phyloP scores from a whole-genome alignment of 2,113 vertebrate genomes.

The Mastomys natalensis region DNA sequence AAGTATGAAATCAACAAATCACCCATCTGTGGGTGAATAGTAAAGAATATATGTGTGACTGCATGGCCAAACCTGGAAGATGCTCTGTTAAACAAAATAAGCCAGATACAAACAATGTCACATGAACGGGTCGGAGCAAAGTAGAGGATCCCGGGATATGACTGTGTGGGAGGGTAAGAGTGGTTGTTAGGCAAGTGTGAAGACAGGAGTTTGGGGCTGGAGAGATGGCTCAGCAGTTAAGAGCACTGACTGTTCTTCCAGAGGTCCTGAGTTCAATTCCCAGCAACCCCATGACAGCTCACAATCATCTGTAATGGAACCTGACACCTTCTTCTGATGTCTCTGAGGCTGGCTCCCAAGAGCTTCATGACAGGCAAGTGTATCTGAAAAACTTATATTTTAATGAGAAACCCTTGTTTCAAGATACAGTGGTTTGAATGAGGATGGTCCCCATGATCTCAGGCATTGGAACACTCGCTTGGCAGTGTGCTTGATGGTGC shows the following conservation, averaged over 20 bases:
- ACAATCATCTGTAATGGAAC: too few relatives aligned
- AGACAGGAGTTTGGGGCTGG: neutral
- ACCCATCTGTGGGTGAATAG: neutral
- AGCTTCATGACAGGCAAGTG: neutral
- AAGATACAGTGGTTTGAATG: neutral
- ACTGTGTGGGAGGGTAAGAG: neutral
- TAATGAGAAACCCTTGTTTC: neutral
- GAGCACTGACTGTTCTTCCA: too few relatives aligned
- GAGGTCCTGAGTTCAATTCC: too few relatives aligned
- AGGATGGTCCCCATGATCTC: neutral
- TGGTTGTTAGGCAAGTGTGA: neutral
- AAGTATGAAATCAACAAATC: neutral
- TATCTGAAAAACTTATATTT: neutral
- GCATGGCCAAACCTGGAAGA: neutral
- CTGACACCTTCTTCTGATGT: too few relatives aligned
- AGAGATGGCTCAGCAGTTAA: too few relatives aligned
- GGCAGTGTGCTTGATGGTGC: neutral
- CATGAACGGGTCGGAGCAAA: neutral
- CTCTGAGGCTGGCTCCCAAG: neutral
- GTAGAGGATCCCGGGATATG: neutral
- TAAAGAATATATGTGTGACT: neutral
- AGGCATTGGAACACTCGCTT: neutral
- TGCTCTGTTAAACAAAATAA: neutral
- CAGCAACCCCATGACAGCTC: too few relatives aligned
- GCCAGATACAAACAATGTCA: neutral